Percentiles rank a stretch among this genome's conserved stretches.
Evolutionary conservation across 2,888 invertebrate species (phyloP).

Genomic region (Melanostoma scalare): DNA sequence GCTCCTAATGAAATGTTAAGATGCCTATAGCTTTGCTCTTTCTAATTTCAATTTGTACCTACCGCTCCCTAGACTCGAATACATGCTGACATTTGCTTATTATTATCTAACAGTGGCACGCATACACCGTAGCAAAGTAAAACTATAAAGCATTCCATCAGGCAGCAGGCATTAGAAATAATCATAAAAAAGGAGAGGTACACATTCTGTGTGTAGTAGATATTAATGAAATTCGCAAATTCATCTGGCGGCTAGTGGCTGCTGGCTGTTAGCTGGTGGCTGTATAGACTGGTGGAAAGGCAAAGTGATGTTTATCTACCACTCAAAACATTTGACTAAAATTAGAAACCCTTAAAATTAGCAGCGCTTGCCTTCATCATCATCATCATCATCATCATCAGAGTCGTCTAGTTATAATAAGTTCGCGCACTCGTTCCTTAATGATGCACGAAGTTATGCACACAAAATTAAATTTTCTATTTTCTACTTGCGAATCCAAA

Average conservation of each 20-base stretch:
- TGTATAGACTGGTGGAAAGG: background rate
- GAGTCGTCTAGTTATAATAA: background rate
- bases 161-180: slow-evolving; percentile 24
- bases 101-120: slow-evolving; percentile 41
- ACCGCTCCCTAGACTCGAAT: slow-evolving; percentile 8
- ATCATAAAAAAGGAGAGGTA: background rate
- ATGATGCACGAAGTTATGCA: slow-evolving; percentile 50
- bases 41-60: background rate
- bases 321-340: slow-evolving; percentile 35
- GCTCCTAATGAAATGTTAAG: slow-evolving; percentile 48
- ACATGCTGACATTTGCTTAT: slow-evolving; percentile 14
- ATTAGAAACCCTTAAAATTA: slow-evolving; percentile 62
- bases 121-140: slow-evolving; percentile 10
- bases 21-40: slow-evolving; percentile 20
- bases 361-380: slow-evolving; percentile 8
- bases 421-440: slow-evolving; percentile 9
- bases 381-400: slow-evolving; percentile 24
- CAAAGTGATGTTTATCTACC: background rate
- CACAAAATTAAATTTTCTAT: slow-evolving; percentile 54
- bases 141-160: slow-evolving; percentile 33
- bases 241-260: slow-evolving; percentile 8
- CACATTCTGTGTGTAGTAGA: slow-evolving; percentile 22
- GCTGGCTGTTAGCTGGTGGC: background rate
- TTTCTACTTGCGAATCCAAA: slow-evolving; percentile 18
- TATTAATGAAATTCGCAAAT: slow-evolving; percentile 42